Evolutionary conservation across 2,797 vertebrate genomes (phyloP).

Genomic region (Staurois parvus): DNA sequence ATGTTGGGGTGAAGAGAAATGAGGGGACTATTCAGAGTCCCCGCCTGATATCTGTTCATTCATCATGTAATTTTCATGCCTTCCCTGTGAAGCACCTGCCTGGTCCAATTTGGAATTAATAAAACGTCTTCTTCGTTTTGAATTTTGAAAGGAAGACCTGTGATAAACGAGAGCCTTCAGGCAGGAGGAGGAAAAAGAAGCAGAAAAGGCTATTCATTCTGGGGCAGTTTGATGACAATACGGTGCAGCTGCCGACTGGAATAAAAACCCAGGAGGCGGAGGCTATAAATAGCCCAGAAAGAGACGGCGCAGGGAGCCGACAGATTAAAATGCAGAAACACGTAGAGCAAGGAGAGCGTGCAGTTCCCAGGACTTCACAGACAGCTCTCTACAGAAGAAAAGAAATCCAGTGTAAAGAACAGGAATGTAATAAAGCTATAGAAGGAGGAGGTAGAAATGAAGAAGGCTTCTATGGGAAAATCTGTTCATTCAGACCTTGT

Average conservation of each 20-base stretch:
- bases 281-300: constrained; percentile 82
- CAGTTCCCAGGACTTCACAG: constrained; percentile 70
- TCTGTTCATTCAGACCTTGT: not conserved
- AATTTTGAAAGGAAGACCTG: constrained; percentile 22
- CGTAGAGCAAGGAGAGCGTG: constrained; percentile 64
- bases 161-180: constrained; percentile 36
- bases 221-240: constrained; percentile 78
- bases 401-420: constrained; percentile 68
- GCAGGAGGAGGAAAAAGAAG: constrained; percentile 9
- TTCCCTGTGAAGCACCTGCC: constrained; percentile 44
- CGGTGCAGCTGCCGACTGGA: constrained; percentile 72
- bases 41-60: constrained; percentile 29
- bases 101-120: constrained; percentile 28
- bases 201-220: constrained; percentile 52
- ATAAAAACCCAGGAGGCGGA: constrained; percentile 73
- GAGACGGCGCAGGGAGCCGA: constrained; percentile 66
- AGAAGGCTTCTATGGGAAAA: constrained; percentile 9
- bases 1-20: not conserved
- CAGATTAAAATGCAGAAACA: constrained; percentile 73
- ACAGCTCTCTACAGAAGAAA: constrained; percentile 66
- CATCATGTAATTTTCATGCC: constrained; percentile 31
- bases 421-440: constrained; percentile 57
- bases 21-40: not conserved
- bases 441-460: constrained; percentile 22
- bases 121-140: constrained; percentile 18